Evolutionary conservation across 1,140 invertebrate species (phyloP).

Genomic region (fruit fly (Drosophila melanogaster)): Release_6_plus_ISO1_MT NT_033779.5:9094501-9095000

Average conservation of each 20-base stretch:
- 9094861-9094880: constrained; percentile 59
- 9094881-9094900: constrained; percentile 66
- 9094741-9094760: constrained; percentile 11
- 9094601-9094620: constrained; percentile 33
- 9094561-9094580: not conserved
- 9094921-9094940: constrained; percentile 68
- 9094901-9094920: constrained; percentile 10
- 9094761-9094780: constrained; percentile 57
- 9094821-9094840: constrained; percentile 5
- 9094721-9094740: constrained; percentile 42
- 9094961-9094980: constrained; percentile 67
- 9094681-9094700: constrained; percentile 39
- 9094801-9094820: constrained; percentile 66
- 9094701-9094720: constrained; percentile 53
- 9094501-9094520: constrained; percentile 18
- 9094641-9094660: constrained; percentile 43
- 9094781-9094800: constrained; percentile 50
- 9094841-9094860: constrained; percentile 10
- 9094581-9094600: constrained; percentile 16
- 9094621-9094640: constrained; percentile 56
- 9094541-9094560: constrained; percentile 24
- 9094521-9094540: not conserved
- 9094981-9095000: constrained; percentile 76
- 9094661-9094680: constrained; percentile 22
- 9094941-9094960: constrained; percentile 72